A percentile compares a stretch with the other conserved stretches of the same genome.
These are phyloP conservation scores for Hyposmocoma kahamanoa DNA, from an alignment of 1,140 invertebrate genomes.

Conservation along the genomic window DNA sequence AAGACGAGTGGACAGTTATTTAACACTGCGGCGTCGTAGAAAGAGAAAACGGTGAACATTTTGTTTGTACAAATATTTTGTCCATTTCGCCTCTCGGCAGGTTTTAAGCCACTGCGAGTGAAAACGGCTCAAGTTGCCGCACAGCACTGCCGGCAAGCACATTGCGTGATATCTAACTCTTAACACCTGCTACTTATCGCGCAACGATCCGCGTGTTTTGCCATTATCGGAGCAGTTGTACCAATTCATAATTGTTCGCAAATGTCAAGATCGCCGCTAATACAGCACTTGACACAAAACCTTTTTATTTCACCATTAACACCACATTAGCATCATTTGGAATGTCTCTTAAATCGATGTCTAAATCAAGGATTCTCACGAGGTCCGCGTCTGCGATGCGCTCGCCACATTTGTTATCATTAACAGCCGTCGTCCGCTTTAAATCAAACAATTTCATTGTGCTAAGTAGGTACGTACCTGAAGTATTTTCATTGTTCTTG, in stretches of 20 bases:
- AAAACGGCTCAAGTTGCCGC: slow-evolving; percentile 36
- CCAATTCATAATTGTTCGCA: slow-evolving; percentile 34
- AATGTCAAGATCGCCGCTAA: slow-evolving; percentile 41
- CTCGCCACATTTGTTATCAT: slow-evolving; percentile 48
- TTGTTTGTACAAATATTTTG: slow-evolving; percentile 56
- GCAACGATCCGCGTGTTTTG: slow-evolving; percentile 34
- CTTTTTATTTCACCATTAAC: too few species aligned
- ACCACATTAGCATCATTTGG: not conserved
- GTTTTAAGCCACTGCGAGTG: slow-evolving; percentile 46
- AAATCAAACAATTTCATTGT: slow-evolving; percentile 51
- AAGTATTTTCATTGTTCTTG: slow-evolving; percentile 42
- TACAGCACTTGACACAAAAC: not conserved
- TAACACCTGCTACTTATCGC: slow-evolving; percentile 41
- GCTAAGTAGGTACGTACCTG: slow-evolving; percentile 16
- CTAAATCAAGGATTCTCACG: slow-evolving; percentile 24
- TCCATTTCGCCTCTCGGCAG: slow-evolving; percentile 40
- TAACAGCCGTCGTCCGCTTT: slow-evolving; percentile 38
- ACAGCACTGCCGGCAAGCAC: slow-evolving; percentile 24
- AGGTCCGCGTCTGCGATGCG: slow-evolving; percentile 14
- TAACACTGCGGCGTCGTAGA: slow-evolving; percentile 19
- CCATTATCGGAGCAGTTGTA: slow-evolving; percentile 23
- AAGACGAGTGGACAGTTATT: slow-evolving; percentile 10
- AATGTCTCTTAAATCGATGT: slow-evolving; percentile 6
- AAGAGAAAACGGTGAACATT: slow-evolving; percentile 51
- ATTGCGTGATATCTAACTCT: slow-evolving; percentile 42